Evolutionary conservation across 37 sponge, comb jelly and placozoan species (phyloP), one percentile per base, ranked within the genome.

Genomic region (Petrosia ficiformis): DNA sequence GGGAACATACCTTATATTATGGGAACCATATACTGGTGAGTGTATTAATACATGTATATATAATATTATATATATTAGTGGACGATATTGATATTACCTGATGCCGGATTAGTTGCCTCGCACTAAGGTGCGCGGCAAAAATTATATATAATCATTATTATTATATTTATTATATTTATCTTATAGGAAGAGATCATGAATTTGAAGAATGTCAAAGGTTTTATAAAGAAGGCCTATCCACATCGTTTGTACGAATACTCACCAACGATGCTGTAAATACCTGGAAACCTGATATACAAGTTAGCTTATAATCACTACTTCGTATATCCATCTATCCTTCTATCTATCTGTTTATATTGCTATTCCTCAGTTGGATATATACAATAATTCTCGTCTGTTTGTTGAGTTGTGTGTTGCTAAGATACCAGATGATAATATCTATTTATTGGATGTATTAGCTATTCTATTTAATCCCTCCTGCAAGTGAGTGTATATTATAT

Each of bases 271-370:
- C 98, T 44, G 96, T 97, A 31, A 83, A 76, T 39, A 81, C 83
- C 24, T 97, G 98, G 98, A 95, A 95, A 28, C 83, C 89, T 38
- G 95, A 97, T 39, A 97, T 97, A 66, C 98, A 97, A 83, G 95
- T 94, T 30, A 34, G 78, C 48, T n/a, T n/a, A n/a, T n/a, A 31
- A 36, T 54, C 41, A 4, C n/a, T n/a, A n/a, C n/a, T n/a, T n/a
- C n/a, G n/a, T n/a, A n/a, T n/a, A n/a, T n/a, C n/a, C n/a, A n/a
- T n/a, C n/a, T n/a, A n/a, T n/a, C n/a, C n/a, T n/a, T n/a, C n/a
- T n/a, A n/a, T n/a, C n/a, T n/a, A n/a, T n/a, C n/a, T n/a, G n/a
- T n/a, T n/a, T n/a, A n/a, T n/a, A n/a, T n/a, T n/a, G n/a, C n/a
- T n/a, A n/a, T n/a, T 38, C 2, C 77, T 26, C 74, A 96, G 97